Percentiles rank a stretch among this genome's conserved stretches.
Evolutionary conservation across 2,113 vertebrate species (phyloP).

Genomic region (Oceanodroma tethys): DNA sequence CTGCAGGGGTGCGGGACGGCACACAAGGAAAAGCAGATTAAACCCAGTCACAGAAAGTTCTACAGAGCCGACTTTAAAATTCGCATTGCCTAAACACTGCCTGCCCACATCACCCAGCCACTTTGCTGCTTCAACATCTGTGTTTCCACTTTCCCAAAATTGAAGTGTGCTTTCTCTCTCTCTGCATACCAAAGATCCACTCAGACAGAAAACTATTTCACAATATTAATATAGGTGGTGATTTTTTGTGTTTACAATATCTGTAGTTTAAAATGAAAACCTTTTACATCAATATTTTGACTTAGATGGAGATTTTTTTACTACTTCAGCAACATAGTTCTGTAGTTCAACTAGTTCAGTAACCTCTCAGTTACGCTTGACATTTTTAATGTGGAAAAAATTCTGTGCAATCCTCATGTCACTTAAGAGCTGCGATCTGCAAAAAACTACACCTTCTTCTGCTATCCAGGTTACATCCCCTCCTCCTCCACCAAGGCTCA

Average conservation of each 20-base stretch:
- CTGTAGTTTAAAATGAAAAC: background rate
- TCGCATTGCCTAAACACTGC: no score
- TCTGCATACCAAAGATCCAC: background rate
- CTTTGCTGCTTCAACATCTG: background rate
- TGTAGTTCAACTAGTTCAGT: background rate
- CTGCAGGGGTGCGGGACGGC: constrained; percentile 55
- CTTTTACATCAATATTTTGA: background rate
- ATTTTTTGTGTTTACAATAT: background rate
- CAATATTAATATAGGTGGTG: background rate
- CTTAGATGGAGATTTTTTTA: background rate
- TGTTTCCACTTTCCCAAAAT: background rate
- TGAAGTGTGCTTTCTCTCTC: background rate
- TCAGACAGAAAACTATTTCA: background rate
- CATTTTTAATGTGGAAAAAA: background rate
- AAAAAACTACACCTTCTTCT: background rate
- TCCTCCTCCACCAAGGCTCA: background rate
- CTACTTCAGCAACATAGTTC: background rate
- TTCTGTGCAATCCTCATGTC: background rate
- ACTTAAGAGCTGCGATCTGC: background rate
- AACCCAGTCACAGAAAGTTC: no score
- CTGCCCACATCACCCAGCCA: background rate
- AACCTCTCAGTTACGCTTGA: background rate
- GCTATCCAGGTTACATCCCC: background rate
- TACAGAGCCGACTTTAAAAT: background rate
- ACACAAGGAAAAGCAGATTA: background rate